Base-by-base conservation (phyloP, 2,888 invertebrate species). In the Serripes groenlandicus region DNA sequence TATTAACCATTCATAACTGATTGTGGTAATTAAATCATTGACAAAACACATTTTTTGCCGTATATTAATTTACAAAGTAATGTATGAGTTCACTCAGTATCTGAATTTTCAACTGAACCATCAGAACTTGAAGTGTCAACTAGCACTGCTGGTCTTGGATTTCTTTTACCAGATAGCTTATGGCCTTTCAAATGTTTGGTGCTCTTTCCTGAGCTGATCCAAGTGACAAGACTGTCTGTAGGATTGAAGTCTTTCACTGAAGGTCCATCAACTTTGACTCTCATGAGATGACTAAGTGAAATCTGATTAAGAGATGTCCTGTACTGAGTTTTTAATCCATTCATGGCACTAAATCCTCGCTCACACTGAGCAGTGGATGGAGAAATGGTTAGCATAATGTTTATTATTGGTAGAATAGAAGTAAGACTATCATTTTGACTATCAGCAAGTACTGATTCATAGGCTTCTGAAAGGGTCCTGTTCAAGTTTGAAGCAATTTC, bases 251-350 rank as follows among this genome's bases (percentile, higher is more conserved):
- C 21, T 26, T 54, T 23, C 23, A 75, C 30, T n/a, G 64, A 21
- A 23, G 74, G 74, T n/a, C 66, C 66, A 75, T 66, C 75, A 9
- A 66, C 23, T 28, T 75, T 75, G n/a, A 75, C 54, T 34, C 54
- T 49, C 35, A 75, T 32, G 5, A 66, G 62, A 9, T 23, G 26
- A n/a, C 23, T 30, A 15, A 75, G 54, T 28, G 52, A 62, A 0
- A 66, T 18, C 21, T 75, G 75, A 66, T 52, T 54, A 42, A 75
- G 18, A 21, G 26, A n/a, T 18, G 66, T 75, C 35, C 68, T 62
- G 15, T 23, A 2, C 23, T 34, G 0, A 34, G 64, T 66, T 49
- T 75, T 75, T 9, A 75, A 18, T 11, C 23, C 21, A 30, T 62
- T 74, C 49, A 66, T 66, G 7, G 35, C 5, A 34, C 66, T 66